A percentile compares a stretch with the other conserved stretches of the same genome.
Conservation (phyloP, 2,113 vertebrate genomes). For the Macquaria ambigua region DNA sequence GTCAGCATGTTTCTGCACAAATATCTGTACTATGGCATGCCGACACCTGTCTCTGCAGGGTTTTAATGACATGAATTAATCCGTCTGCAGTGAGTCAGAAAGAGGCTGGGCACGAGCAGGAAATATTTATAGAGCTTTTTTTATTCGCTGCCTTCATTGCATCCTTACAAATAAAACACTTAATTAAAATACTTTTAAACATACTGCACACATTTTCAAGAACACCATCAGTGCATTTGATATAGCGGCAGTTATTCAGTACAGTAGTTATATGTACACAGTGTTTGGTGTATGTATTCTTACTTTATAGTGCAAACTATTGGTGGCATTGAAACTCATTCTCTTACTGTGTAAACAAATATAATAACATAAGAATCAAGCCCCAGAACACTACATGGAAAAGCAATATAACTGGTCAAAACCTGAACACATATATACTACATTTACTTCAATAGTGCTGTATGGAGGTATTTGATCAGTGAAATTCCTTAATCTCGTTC, state of each 20-base stretch:
- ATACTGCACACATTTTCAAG: background rate
- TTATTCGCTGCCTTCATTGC: constrained; percentile 14
- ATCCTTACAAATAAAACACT: constrained; percentile 4
- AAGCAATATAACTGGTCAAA: background rate
- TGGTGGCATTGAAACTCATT: background rate
- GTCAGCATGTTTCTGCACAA: constrained; percentile 2
- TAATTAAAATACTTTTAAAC: background rate
- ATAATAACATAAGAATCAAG: background rate
- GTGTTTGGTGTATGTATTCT: background rate
- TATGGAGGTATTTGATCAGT: background rate
- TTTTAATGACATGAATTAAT: background rate
- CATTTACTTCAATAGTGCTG: background rate
- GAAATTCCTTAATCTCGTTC: background rate
- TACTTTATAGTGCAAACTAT: constrained; percentile 21
- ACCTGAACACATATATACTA: background rate
- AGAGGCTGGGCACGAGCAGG: background rate
- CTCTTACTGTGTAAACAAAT: too few relatives aligned
- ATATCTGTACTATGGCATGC: background rate
- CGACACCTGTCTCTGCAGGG: constrained; percentile 7
- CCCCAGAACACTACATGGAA: background rate
- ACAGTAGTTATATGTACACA: background rate
- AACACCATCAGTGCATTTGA: background rate
- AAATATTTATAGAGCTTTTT: constrained; percentile 1
- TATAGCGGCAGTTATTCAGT: background rate
- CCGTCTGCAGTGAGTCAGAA: background rate